Conservation (phyloP, 2,797 vertebrate genomes). For the Artibeus lituratus region DNA sequence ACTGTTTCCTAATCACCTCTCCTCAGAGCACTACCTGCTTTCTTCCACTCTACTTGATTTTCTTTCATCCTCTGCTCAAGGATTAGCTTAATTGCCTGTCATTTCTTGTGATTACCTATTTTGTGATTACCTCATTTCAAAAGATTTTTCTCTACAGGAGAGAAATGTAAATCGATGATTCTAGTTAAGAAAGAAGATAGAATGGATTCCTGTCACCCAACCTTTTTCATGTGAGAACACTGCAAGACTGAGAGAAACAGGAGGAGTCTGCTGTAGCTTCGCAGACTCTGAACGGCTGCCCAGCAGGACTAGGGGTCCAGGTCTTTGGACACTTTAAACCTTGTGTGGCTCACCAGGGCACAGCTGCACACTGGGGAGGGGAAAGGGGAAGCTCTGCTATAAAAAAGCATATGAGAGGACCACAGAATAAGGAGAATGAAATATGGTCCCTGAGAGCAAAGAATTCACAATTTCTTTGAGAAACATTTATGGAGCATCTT, state of each 20-base stretch:
- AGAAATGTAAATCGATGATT: not conserved
- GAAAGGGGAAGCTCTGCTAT: no score
- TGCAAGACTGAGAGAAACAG: not conserved
- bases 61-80: not conserved
- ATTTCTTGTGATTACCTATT: not conserved
- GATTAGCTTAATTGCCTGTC: not conserved
- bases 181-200: not conserved
- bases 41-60: not conserved
- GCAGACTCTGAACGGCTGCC: not conserved
- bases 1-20: not conserved
- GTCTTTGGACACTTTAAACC: not conserved
- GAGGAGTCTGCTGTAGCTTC: not conserved
- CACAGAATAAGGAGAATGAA: not conserved
- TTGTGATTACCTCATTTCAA: not conserved
- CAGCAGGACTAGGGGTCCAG: not conserved
- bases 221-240: not conserved
- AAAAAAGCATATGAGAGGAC: not conserved
- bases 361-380: not conserved
- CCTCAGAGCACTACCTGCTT: not conserved
- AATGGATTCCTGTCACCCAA: not conserved
- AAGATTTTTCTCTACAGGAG: not conserved
- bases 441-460: not conserved
- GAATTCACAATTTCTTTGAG: not conserved
- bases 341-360: fast-evolving
- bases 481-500: not conserved